A percentile compares a stretch with the other conserved stretches of the same genome.
phyloP scores from a whole-genome alignment of 30 jellyfish, hydroid and myxozoan genomes.

The Turritopsis dohrnii region DNA sequence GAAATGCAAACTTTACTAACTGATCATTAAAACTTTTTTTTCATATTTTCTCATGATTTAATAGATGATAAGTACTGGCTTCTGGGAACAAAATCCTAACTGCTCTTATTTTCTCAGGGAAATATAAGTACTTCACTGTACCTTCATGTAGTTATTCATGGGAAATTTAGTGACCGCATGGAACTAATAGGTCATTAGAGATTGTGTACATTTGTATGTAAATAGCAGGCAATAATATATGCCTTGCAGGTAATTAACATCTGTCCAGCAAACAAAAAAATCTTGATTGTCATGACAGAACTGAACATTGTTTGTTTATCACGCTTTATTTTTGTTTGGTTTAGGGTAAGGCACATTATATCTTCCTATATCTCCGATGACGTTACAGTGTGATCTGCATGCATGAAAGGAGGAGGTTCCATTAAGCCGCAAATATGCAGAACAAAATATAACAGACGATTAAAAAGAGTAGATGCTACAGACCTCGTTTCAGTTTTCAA shows the following conservation, averaged over 20 bases:
- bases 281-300: too few relatives aligned
- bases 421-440: neutral
- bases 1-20: too few relatives aligned
- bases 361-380: too few relatives aligned
- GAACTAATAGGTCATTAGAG: neutral
- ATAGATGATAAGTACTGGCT: neutral
- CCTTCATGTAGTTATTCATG: neutral
- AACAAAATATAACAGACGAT: too few relatives aligned
- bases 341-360: neutral
- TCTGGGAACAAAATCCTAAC: neutral
- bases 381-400: too few relatives aligned
- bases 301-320: too few relatives aligned
- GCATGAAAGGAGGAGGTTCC: neutral
- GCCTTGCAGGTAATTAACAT: too few relatives aligned
- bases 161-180: neutral
- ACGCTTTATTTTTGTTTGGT: neutral
- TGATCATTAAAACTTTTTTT: too few relatives aligned
- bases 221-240: neutral
- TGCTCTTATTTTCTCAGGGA: neutral
- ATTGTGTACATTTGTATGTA: neutral
- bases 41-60: neutral
- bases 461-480: too few relatives aligned
- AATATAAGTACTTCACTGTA: neutral
- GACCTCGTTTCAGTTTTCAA: neutral
- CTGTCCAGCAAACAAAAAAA: too few relatives aligned